These are phyloP conservation scores for Campoplex capitator DNA, from an alignment of 2,888 invertebrate genomes.

Conservation along the genomic window DNA sequence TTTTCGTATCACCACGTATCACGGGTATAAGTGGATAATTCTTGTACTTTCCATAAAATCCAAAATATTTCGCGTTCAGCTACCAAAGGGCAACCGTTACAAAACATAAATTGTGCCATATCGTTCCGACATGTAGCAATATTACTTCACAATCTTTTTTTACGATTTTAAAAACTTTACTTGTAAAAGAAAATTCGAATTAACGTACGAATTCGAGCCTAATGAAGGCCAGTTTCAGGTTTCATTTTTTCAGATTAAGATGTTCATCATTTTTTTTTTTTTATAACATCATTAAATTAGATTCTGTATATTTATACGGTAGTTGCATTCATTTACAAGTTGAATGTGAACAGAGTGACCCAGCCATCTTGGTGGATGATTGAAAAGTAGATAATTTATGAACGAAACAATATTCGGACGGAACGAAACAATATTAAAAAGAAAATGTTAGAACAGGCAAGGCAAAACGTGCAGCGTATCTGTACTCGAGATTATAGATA, in stretches of 20 bases:
- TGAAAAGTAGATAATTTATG: neutral
- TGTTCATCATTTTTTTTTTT: too few species aligned
- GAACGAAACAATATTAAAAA: too few species aligned
- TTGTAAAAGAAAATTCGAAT: too few species aligned
- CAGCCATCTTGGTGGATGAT: too few species aligned
- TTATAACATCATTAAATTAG: too few species aligned
- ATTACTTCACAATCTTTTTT: neutral
- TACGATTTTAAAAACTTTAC: neutral
- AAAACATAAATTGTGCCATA: neutral
- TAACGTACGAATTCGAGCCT: neutral
- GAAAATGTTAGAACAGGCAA: too few species aligned
- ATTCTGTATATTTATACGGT: too few species aligned
- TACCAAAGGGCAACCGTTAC: neutral
- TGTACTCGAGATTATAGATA: neutral
- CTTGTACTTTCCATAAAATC: neutral
- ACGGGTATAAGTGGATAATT: neutral
- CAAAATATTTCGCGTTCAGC: neutral
- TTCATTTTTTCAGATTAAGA: too few species aligned
- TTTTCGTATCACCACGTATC: slow-evolving; percentile 40
- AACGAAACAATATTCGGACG: neutral
- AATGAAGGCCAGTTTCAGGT: too few species aligned
- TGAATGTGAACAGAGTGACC: too few species aligned
- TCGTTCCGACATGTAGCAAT: neutral
- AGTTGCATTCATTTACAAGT: too few species aligned
- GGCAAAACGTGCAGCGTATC: too few species aligned